Percentiles rank a stretch among this genome's conserved stretches.
These are phyloP conservation scores for Lycocerus yunnanus DNA, from an alignment of 2,888 invertebrate genomes.

Conservation along the genomic window DNA sequence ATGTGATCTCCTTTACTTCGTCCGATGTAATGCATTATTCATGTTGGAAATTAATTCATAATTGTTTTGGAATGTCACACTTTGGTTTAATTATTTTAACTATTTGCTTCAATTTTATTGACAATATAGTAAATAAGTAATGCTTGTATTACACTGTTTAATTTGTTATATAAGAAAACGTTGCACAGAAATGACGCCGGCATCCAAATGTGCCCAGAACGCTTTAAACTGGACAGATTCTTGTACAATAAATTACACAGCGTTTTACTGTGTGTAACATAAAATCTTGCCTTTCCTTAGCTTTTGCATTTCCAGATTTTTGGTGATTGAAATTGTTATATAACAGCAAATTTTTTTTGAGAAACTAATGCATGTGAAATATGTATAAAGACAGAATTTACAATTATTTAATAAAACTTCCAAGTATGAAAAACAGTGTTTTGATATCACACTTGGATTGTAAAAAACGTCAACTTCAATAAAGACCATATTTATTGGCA, in stretches of 20 bases:
- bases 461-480: neutral
- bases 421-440: neutral
- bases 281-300: neutral
- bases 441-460: neutral
- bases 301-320: neutral
- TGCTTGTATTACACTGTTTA: too few species aligned
- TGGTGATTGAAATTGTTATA: neutral
- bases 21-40: neutral
- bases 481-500: neutral
- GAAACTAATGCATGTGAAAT: neutral
- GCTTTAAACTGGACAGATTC: too few species aligned
- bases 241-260: too few species aligned
- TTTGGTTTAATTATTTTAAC: neutral
- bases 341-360: neutral
- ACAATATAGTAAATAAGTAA: neutral
- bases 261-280: too few species aligned
- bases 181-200: too few species aligned
- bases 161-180: too few species aligned
- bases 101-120: neutral
- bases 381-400: neutral
- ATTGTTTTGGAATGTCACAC: neutral
- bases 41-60: neutral
- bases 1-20: neutral
- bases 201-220: too few species aligned
- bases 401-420: neutral